Evolutionary conservation across 2,888 invertebrate genomes (phyloP).

Genomic region (Drosophila mercatorum): DNA sequence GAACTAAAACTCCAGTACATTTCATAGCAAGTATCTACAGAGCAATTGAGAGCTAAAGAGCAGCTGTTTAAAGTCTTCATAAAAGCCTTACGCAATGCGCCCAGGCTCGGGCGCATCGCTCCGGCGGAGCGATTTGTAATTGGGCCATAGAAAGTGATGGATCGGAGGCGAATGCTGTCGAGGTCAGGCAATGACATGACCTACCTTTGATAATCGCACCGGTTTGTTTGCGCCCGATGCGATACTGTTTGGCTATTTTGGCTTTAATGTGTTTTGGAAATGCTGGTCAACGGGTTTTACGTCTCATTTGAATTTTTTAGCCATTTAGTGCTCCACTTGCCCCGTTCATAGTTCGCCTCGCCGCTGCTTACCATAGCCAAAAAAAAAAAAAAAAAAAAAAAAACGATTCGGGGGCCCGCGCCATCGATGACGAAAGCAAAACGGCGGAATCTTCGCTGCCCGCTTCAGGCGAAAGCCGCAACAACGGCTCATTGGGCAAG

Average conservation of each 20-base stretch:
- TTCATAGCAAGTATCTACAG: no score
- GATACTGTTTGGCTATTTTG: conserved; percentile 1
- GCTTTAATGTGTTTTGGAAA: conserved; percentile 14
- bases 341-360: neutral
- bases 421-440: conserved; percentile 69
- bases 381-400: no score
- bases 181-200: conserved; percentile 48
- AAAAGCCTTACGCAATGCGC: neutral
- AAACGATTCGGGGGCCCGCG: conserved; percentile 25
- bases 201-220: conserved; percentile 35
- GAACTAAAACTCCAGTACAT: neutral
- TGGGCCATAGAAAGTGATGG: conserved; percentile 40
- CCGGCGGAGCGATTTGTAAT: conserved; percentile 1
- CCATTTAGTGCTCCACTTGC: conserved; percentile 30
- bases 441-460: conserved; percentile 12
- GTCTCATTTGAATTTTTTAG: conserved; percentile 53
- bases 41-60: neutral
- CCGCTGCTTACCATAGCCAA: neutral
- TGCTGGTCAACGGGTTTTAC: conserved; percentile 49
- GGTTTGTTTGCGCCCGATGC: conserved; percentile 13
- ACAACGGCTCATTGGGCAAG: conserved; percentile 57
- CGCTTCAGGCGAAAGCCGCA: conserved; percentile 53
- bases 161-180: conserved; percentile 20
- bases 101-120: neutral
- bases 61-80: neutral